These are phyloP conservation scores for Platygyra sinensis DNA, from an alignment of 64 coral and sea anemone species.

Conservation along the genomic window DNA sequence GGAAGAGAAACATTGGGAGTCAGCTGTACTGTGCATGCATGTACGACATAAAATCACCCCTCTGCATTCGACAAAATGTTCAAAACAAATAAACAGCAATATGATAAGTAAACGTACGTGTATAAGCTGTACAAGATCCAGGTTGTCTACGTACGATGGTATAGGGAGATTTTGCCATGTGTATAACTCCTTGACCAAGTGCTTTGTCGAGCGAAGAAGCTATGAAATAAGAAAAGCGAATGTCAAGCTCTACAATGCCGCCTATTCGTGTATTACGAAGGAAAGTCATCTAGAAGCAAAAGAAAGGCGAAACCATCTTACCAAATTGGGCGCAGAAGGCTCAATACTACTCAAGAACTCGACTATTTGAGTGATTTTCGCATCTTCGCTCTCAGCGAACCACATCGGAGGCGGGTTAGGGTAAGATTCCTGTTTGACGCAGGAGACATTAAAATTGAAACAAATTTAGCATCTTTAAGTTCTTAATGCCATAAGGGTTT, in stretches of 20 bases:
- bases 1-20: background rate
- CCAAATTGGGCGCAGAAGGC: conserved; percentile 65
- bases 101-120: conserved; percentile 24
- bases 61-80: background rate
- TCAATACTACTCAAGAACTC: conserved; percentile 80
- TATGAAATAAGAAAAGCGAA: conserved; percentile 42
- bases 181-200: conserved; percentile 72
- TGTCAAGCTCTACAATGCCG: background rate
- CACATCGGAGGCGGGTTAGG: conserved; percentile 90
- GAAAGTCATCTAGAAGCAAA: background rate
- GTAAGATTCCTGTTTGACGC: conserved; percentile 87
- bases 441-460: conserved; percentile 31
- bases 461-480: background rate
- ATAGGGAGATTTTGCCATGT: conserved; percentile 61
- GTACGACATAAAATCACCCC: background rate
- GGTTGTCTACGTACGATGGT: conserved; percentile 52
- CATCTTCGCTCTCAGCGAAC: conserved; percentile 96
- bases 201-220: conserved; percentile 84
- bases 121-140: conserved; percentile 60
- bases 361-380: conserved; percentile 77
- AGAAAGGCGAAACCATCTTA: conserved; percentile 23
- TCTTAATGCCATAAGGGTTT: background rate
- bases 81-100: background rate
- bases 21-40: background rate
- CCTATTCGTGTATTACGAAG: background rate